Conservation (phyloP, 2,113 vertebrate genomes). For the Leptobrachium leishanense region DNA sequence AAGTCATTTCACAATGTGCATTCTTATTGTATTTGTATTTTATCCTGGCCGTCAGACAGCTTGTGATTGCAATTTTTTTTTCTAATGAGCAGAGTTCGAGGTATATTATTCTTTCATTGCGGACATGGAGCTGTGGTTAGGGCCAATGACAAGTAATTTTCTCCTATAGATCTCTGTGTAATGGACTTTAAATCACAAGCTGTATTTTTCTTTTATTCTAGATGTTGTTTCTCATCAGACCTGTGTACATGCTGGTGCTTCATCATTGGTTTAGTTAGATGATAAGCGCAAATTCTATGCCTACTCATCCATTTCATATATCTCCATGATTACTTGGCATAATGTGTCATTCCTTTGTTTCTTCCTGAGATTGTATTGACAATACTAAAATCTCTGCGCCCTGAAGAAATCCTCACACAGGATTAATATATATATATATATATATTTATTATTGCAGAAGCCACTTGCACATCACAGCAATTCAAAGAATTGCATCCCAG, state of each 20-base stretch:
- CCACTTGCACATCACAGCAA: too few species aligned
- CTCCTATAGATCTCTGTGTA: conserved; percentile 30
- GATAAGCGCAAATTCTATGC: neutral
- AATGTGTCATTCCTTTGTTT: too few species aligned
- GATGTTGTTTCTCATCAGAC: conserved; percentile 33
- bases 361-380: too few species aligned
- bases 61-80: conserved; percentile 57
- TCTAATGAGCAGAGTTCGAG: conserved; percentile 52
- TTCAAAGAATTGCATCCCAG: too few species aligned
- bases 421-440: too few species aligned
- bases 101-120: conserved; percentile 24
- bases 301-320: neutral
- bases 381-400: too few species aligned
- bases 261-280: neutral
- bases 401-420: too few species aligned
- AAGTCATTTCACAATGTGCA: conserved; percentile 49
- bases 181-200: conserved; percentile 47
- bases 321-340: conserved; percentile 1
- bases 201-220: conserved; percentile 35
- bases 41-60: conserved; percentile 57
- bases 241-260: conserved; percentile 3
- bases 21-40: conserved; percentile 52
- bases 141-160: conserved; percentile 51
- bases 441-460: too few species aligned
- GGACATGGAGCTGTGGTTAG: conserved; percentile 27